Evolutionary conservation across 1,140 invertebrate species (phyloP), one percentile per base, ranked within the genome.

Genomic region (Hesperophylax magnus): DNA sequence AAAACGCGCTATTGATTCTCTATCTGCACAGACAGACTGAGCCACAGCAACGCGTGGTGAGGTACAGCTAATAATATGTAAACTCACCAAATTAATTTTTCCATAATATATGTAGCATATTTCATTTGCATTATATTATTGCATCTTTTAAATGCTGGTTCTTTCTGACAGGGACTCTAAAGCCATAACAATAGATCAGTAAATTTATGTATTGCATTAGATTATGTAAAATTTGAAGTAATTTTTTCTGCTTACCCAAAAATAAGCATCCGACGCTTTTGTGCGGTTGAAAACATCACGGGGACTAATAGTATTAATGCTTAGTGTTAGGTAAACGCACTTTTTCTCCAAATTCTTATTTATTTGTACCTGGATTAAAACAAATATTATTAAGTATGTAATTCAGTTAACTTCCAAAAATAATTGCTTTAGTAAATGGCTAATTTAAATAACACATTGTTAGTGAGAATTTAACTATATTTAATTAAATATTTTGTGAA

Each of bases 21-120:
- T n/a, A n/a, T n/a, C n/a, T n/a, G n/a, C n/a, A n/a, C n/a, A n/a
- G n/a, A n/a, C n/a, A n/a, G n/a, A n/a, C n/a, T n/a, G n/a, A n/a
- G n/a, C n/a, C n/a, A n/a, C n/a, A n/a, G n/a, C n/a, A n/a, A n/a
- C n/a, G n/a, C n/a, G n/a, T n/a, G n/a, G n/a, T n/a, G n/a, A n/a
- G n/a, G n/a, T n/a, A n/a, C n/a, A n/a, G n/a, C n/a, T n/a, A n/a
- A n/a, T 18, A n/a, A 60, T 9, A 24, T 65, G 20, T 20, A 34
- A 47, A 69, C 72, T 76, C 34, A 76, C 72, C 72, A 76, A n/a
- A 76, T 76, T 31, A 76, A 7, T 14, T 60, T 58, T 60, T 76
- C 72, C 24, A 76, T 18, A 34, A 76, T 60, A 60, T 27, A 52
- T 76, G 31, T 76, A 17, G 17, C 20, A 14, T 76, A 58, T 76